Conservation (phyloP, 2,113 vertebrate genomes). For the Erythrolamprus reginae region DNA sequence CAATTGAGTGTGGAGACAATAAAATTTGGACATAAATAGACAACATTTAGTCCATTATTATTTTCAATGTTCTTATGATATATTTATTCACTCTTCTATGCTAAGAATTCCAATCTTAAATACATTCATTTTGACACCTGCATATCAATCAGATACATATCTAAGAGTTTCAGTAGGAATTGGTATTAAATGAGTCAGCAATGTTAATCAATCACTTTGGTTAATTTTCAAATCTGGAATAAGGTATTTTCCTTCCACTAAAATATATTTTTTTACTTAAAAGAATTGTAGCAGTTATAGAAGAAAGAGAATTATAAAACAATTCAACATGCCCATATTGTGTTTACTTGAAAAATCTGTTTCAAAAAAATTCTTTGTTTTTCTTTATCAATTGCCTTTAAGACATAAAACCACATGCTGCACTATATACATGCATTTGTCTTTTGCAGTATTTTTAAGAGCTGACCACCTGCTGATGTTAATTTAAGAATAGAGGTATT, state of each 20-base stretch:
- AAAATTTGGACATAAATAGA: background rate
- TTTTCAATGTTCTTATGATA: background rate
- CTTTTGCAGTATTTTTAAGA: conserved; percentile 10
- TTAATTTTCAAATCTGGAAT: background rate
- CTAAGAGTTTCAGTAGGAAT: background rate
- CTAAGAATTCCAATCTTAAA: background rate
- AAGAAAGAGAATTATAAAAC: background rate
- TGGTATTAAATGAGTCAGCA: background rate
- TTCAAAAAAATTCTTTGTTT: background rate
- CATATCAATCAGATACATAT: background rate
- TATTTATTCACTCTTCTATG: background rate
- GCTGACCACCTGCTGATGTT: conserved; percentile 1
- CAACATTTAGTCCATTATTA: background rate
- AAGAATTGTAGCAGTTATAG: background rate
- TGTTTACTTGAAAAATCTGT: background rate
- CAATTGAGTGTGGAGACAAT: background rate
- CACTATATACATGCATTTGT: background rate
- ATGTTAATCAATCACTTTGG: background rate
- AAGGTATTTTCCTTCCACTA: background rate
- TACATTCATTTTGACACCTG: background rate
- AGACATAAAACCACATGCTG: background rate
- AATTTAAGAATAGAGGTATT: conserved; percentile 20
- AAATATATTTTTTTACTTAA: background rate
- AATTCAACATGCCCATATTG: background rate
- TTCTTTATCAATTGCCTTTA: conserved; percentile 9